Evolutionary conservation across 1,140 invertebrate species (phyloP).

Genomic region (Macrostomum lignano): DNA sequence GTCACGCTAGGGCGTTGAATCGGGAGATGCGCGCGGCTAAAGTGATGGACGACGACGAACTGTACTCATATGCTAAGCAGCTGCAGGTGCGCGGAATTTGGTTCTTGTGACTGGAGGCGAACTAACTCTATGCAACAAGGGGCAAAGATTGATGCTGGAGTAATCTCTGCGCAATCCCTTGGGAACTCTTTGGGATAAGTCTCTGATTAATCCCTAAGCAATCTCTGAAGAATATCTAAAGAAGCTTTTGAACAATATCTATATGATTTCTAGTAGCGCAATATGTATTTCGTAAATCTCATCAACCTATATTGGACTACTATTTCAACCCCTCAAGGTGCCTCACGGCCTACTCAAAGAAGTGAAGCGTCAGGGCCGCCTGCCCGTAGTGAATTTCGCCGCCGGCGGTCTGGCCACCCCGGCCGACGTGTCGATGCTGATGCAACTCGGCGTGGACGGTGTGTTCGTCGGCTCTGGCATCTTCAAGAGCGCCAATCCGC

Average conservation of each 20-base stretch:
- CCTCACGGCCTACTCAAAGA: conserved; percentile 14
- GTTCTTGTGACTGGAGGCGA: background rate
- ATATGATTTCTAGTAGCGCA: too few species aligned
- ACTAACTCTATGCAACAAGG: background rate
- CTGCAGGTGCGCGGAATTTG: conserved; percentile 9
- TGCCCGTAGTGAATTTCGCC: conserved; percentile 20
- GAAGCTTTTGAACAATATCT: too few species aligned
- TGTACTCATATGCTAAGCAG: conserved; percentile 15
- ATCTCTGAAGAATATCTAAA: too few species aligned
- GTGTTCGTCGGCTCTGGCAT: conserved; percentile 19
- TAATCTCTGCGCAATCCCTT: conserved; percentile 1
- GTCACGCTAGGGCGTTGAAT: conserved; percentile 15
- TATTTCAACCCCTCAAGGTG: too few species aligned
- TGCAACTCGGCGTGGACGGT: conserved; percentile 19
- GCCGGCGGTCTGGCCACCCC: conserved; percentile 20
- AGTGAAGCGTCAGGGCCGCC: conserved; percentile 14
- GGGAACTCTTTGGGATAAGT: too few species aligned
- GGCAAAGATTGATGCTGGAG: background rate
- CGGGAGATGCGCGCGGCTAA: conserved; percentile 13
- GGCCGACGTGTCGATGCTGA: conserved; percentile 17
- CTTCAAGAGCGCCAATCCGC: conserved; percentile 16
- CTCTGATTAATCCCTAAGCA: too few species aligned
- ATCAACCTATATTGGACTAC: too few species aligned
- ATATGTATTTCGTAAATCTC: too few species aligned
- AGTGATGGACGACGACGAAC: conserved; percentile 12